Evolutionary conservation across 2,888 invertebrate species (phyloP).

Genomic region (Ganaspis brasiliensis): DNA sequence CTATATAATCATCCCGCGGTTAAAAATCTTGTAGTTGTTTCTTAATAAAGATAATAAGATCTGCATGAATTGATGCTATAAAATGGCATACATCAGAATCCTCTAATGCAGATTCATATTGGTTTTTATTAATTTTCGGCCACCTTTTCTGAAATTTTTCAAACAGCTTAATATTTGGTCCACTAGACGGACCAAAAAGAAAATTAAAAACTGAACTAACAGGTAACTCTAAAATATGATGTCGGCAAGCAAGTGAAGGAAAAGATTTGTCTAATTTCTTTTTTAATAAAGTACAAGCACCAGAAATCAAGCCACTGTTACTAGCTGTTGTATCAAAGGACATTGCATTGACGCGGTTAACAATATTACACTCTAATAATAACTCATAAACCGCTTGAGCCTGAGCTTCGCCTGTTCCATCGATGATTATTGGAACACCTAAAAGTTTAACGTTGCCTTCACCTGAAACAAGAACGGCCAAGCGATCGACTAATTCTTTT

Average conservation of each 20-base stretch:
- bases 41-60: slow-evolving; percentile 7
- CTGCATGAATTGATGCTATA: background rate
- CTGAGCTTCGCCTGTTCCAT: slow-evolving; percentile 50
- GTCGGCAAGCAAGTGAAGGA: slow-evolving; percentile 65
- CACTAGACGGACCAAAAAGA: slow-evolving; percentile 12
- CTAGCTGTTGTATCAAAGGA: slow-evolving; percentile 64
- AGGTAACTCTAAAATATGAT: slow-evolving; percentile 54
- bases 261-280: slow-evolving; percentile 59
- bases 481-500: slow-evolving; percentile 50
- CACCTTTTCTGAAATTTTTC: slow-evolving; percentile 15
- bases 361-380: slow-evolving; percentile 54
- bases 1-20: slow-evolving; percentile 1
- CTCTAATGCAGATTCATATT: background rate
- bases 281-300: slow-evolving; percentile 61
- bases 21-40: background rate
- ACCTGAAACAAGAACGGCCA: slow-evolving; percentile 53
- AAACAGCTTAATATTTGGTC: slow-evolving; percentile 4
- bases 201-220: slow-evolving; percentile 14
- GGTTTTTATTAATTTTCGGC: slow-evolving; percentile 1
- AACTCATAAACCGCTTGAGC: slow-evolving; percentile 47
- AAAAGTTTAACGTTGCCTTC: slow-evolving; percentile 50
- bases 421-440: slow-evolving; percentile 51
- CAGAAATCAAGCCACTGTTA: slow-evolving; percentile 63
- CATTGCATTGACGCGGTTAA: slow-evolving; percentile 53
- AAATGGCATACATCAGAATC: background rate